Evolutionary conservation across 2,888 invertebrate genomes (phyloP).

Genomic region (Cremastinae sp.): DNA sequence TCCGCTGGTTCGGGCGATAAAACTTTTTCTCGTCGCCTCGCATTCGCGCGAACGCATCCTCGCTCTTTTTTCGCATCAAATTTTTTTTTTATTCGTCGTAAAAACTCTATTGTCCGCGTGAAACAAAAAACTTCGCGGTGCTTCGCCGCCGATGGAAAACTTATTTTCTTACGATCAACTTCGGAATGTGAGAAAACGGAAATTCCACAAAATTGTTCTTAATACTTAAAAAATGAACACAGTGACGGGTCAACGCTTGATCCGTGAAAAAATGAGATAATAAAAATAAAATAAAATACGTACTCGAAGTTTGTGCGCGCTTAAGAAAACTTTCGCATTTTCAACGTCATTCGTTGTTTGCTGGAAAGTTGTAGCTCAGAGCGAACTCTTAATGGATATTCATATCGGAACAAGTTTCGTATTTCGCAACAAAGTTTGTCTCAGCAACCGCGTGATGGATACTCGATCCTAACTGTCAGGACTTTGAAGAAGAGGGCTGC

Average conservation of each 20-base stretch:
- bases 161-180: no score
- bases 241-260: no score
- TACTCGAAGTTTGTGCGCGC: constrained; percentile 2
- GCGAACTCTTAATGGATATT: constrained; percentile 3
- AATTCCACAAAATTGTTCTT: no score
- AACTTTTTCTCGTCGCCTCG: background rate
- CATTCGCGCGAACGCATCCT: background rate
- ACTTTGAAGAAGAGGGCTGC: background rate
- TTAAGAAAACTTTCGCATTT: constrained; percentile 16
- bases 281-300: background rate
- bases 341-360: constrained; percentile 30
- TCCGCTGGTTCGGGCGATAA: background rate
- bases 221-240: no score
- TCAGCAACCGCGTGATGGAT: constrained; percentile 23
- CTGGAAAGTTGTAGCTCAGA: constrained; percentile 5
- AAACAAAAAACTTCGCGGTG: no score
- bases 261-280: no score
- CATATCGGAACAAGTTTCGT: constrained; percentile 7
- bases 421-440: constrained; percentile 17
- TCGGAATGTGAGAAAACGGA: no score
- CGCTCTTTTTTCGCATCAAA: background rate
- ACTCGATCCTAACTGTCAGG: background rate
- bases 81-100: no score
- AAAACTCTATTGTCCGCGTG: no score
- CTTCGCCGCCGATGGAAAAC: no score